A percentile compares a stretch with the other conserved stretches of the same genome.
Conservation (phyloP, 2,888 invertebrate species). For the Ochropleura plecta region DNA sequence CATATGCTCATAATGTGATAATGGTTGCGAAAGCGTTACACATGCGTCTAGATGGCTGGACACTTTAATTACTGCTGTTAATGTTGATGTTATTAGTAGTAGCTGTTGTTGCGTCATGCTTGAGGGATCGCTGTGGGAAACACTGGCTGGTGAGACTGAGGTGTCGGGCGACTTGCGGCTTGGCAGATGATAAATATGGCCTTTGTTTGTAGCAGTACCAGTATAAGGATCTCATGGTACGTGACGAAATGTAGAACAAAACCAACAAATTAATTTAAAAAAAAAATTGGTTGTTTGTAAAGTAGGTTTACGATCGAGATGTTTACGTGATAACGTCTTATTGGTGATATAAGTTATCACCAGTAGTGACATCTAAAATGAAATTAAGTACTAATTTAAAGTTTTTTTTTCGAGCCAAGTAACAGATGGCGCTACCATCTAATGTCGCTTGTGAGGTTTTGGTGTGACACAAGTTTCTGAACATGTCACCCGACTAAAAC, state of each 20-base stretch:
- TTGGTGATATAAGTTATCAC: too few species aligned
- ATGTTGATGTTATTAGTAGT: slow-evolving; percentile 16
- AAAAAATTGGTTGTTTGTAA: too few species aligned
- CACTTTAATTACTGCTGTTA: slow-evolving; percentile 37
- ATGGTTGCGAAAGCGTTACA: slow-evolving; percentile 49
- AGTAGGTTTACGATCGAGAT: too few species aligned
- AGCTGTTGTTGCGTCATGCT: slow-evolving; percentile 31
- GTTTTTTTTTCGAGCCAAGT: too few species aligned
- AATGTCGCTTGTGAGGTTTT: too few species aligned
- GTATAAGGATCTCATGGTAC: neutral
- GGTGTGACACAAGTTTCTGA: too few species aligned
- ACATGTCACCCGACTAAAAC: too few species aligned
- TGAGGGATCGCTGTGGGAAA: slow-evolving; percentile 47
- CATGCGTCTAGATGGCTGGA: slow-evolving; percentile 8
- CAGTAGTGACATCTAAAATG: too few species aligned
- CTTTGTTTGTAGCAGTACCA: neutral
- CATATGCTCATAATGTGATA: slow-evolving; percentile 19
- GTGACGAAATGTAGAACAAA: neutral
- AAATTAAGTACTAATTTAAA: too few species aligned
- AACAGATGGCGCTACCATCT: too few species aligned
- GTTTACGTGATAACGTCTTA: too few species aligned
- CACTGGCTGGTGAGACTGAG: neutral
- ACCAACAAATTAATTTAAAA: neutral
- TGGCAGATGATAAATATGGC: neutral
- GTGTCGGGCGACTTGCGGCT: neutral